Evolutionary conservation across 2,888 invertebrate species (phyloP), one percentile per base, ranked within the genome.

Genomic region (Phragmatobia fuliginosa): DNA sequence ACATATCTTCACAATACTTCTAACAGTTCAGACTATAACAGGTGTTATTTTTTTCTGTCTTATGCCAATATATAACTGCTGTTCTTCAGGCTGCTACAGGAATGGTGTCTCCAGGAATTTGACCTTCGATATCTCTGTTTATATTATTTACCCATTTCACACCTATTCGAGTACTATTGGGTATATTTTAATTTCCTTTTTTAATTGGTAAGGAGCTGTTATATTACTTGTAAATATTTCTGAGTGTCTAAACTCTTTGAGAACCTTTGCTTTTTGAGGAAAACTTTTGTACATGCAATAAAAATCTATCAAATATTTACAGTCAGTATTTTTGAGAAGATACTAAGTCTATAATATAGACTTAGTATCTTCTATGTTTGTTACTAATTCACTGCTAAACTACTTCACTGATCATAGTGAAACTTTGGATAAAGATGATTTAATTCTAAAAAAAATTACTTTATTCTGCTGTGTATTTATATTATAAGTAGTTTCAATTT

Each of bases 121-220:
- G 14, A 67, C 75, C 3, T 80, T 65, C 33, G 75, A 81, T 62
- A 80, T 73, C 8, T 68, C 81, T 8, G 25, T 77, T 1, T 79
- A 78, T 38, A 62, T 64, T 1, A 4, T 66, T 1, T 74, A 78
- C 62, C 81, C 81, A 1, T 81, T 81, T 21, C 58, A 81, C 56
- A 65, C 70, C 0, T 70, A 67, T 7, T 75, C 77, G 41, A 67
- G 75, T 3, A 31, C 66, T 0, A 25, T 10, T 0, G 80, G 69
- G 21, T 80, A 81, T 25, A 49, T 73, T 31, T 11, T 71, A 14
- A 67, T 73, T 3, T 67, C 52, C 62, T 16, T 73, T 28, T 10
- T 65, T 0, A 65, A 82, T 66, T 74, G 80, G 75, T 79, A 64
- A 74, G 25, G 14, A 1, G 3, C 4, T 28, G 71, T 73, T 33